These are phyloP conservation scores for Tetranychus cinnabarinus DNA, from an alignment of 1,140 invertebrate species.

Conservation along the genomic window DNA sequence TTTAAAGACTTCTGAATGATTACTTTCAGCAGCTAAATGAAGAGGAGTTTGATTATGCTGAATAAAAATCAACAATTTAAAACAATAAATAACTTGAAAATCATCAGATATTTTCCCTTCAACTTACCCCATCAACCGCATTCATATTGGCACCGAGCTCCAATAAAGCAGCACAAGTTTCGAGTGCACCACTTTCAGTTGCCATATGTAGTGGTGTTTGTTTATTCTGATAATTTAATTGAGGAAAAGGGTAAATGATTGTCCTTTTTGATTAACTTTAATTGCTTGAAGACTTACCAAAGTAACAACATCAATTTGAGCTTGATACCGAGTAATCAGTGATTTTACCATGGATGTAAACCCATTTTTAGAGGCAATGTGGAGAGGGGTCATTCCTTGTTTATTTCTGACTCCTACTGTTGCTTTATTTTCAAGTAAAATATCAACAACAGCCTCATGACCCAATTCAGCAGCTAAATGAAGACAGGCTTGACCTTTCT, in stretches of 20 bases:
- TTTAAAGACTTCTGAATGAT: constrained; percentile 92
- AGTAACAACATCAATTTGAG: constrained; percentile 79
- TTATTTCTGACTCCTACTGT: constrained; percentile 76
- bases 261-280: neutral
- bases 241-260: neutral
- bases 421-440: constrained; percentile 85
- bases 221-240: constrained; percentile 20
- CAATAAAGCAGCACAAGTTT: constrained; percentile 75
- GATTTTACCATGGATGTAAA: constrained; percentile 65
- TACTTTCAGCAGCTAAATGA: constrained; percentile 77
- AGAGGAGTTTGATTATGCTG: constrained; percentile 35
- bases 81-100: neutral
- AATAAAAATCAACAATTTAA: neutral
- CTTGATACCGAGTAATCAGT: constrained; percentile 75
- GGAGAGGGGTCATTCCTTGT: constrained; percentile 41
- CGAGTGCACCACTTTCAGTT: constrained; percentile 75
- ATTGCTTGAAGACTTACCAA: constrained; percentile 27
- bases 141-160: constrained; percentile 92
- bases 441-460: constrained; percentile 67
- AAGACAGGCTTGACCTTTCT: constrained; percentile 59
- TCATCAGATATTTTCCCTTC: neutral
- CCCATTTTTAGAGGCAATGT: constrained; percentile 72
- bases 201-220: constrained; percentile 32
- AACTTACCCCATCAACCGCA: constrained; percentile 69
- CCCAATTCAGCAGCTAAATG: constrained; percentile 87